Evolutionary conservation across 1,140 invertebrate species (phyloP), one percentile per base, ranked within the genome.

Genomic region (Bombus waltoni): DNA sequence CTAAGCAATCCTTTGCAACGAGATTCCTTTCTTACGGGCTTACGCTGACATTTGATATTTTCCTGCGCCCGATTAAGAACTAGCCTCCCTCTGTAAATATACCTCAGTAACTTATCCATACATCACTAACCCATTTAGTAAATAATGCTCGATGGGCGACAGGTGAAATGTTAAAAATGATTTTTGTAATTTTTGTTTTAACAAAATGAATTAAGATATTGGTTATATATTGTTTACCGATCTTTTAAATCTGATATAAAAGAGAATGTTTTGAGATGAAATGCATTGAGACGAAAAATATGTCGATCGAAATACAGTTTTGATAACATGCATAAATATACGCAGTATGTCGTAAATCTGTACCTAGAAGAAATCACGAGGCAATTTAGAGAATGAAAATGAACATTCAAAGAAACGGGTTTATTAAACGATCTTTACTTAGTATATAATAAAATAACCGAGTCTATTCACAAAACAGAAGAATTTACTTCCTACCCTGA

Each of bases 71-170:
- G 82, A 88, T 87, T n/a, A 76, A 85, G 25, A 59, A 70, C 28
- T 77, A 77, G 83, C 38, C 40, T 47, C 76, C 53, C 73, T 90
- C 87, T 90, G 87, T 87, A 89, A 85, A 87, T 87, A 91, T 68
- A 88, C 74, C 59, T 89, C 80, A 71, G 66, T 88, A 83, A 90
- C 59, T 88, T 81, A 84, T 83, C 70, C 18, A 66, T 81, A 83
- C 74, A 86, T 83, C 80, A 76, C 85, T 81, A 85, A 22, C 35
- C 57, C 68, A 88, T 85, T 85, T 66, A 78, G 62, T 76, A 71
- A 87, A 57, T 42, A 77, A 77, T 25, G 18, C 18, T 57, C 18
- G 44, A 11, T 70, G 74, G 44, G 47, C 72, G 38, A 85, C 35
- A 32, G 11, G 68, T 59, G 71, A 28, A 81, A 70, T 66, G 59